Percentiles rank a stretch among this genome's conserved stretches.
Conservation (phyloP, 92 coral and sea anemone species). For the Diadumene lineata region DNA sequence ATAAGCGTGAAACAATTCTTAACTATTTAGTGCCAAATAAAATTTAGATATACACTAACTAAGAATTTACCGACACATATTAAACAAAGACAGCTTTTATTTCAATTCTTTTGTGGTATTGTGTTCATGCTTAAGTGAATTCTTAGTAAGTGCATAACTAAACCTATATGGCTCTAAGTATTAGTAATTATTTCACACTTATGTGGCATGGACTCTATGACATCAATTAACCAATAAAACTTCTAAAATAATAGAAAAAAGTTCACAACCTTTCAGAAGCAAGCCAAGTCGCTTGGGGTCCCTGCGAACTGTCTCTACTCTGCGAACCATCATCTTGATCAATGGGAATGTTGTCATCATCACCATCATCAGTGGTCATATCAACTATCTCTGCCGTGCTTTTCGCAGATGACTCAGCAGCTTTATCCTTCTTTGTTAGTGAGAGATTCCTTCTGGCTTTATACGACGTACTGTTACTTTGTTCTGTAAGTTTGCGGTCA, state of each 20-base stretch:
- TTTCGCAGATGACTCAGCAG: background rate
- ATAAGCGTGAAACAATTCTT: no score
- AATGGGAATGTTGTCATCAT: conserved; percentile 7
- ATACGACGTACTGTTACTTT: background rate
- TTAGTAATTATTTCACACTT: no score
- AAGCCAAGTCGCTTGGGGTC: conserved; percentile 7
- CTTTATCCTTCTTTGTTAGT: background rate
- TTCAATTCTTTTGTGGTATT: no score
- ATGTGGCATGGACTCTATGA: no score
- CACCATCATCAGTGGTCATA: conserved; percentile 11
- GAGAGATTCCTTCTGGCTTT: conserved; percentile 16
- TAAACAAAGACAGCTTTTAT: no score
- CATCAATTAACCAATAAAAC: no score
- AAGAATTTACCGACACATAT: no score
- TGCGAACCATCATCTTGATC: background rate
- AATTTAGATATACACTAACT: no score
- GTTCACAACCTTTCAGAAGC: conserved; percentile 34
- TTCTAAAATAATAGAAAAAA: background rate
- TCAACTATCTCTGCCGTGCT: conserved; percentile 1
- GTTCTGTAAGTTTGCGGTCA: conserved; percentile 5
- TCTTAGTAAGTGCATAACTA: no score
- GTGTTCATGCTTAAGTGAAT: no score
- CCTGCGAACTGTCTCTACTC: background rate
- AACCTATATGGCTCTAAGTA: no score
- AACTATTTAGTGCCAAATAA: no score